phyloP scores from a whole-genome alignment of 2,113 vertebrate species.

The Amblyornis subalaris region DNA sequence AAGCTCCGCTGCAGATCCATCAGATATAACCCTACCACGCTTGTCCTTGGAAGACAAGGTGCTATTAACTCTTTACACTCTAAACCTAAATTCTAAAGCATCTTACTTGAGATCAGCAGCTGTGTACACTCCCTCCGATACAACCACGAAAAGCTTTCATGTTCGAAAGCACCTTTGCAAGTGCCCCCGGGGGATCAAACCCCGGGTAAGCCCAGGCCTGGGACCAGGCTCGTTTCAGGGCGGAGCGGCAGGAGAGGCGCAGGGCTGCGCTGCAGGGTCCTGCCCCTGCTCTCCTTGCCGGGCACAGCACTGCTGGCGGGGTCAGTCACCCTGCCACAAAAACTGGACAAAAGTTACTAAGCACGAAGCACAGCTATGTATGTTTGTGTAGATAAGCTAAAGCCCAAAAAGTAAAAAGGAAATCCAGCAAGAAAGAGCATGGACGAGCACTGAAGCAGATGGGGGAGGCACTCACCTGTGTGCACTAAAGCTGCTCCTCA shows the following conservation, averaged over 20 bases:
- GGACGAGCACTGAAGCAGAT: neutral
- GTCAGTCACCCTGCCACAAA: neutral
- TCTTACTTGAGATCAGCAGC: neutral
- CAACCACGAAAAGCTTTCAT: rapidly evolving
- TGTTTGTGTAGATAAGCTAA: neutral
- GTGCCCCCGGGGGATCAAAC: neutral
- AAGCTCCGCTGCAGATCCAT: neutral
- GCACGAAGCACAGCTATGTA: neutral
- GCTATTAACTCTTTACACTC: neutral
- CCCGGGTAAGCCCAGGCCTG: neutral
- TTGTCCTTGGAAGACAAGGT: neutral
- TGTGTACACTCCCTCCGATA: neutral
- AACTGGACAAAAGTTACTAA: neutral
- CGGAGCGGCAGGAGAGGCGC: rapidly evolving
- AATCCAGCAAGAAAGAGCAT: neutral
- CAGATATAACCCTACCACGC: neutral
- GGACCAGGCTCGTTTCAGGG: neutral
- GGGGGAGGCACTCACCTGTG: slow-evolving; percentile 40
- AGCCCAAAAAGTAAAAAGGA: neutral
- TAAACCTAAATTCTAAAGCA: neutral
- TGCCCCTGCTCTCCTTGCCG: rapidly evolving
- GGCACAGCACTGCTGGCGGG: neutral
- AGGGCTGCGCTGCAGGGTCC: neutral
- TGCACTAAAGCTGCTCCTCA: neutral
- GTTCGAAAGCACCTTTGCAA: neutral